Evolutionary conservation across 2,113 vertebrate species (phyloP).

Genomic region (Polypterus senegalus): DNA sequence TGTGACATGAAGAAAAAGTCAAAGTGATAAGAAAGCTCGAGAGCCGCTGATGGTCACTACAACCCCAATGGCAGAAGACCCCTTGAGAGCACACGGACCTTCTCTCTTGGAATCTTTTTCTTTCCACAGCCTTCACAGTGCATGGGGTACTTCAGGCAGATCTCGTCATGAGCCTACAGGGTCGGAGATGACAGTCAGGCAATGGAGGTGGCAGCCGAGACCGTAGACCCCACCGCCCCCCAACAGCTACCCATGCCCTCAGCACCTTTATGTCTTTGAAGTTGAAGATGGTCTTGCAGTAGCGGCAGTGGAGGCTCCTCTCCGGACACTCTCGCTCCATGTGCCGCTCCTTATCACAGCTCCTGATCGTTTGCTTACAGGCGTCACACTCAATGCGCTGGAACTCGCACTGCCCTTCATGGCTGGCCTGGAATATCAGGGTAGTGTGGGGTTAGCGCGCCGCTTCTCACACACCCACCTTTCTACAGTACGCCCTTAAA

Average conservation of each 20-base stretch:
- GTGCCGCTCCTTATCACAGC: slow-evolving; percentile 47
- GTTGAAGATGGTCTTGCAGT: slow-evolving; percentile 50
- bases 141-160: slow-evolving; percentile 71
- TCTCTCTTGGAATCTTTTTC: slow-evolving; percentile 73
- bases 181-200: not conserved
- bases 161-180: slow-evolving; percentile 66
- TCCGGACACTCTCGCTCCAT: slow-evolving; percentile 50
- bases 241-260: too few relatives aligned
- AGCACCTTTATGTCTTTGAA: slow-evolving; percentile 47
- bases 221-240: too few relatives aligned
- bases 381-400: slow-evolving; percentile 40
- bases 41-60: not conserved
- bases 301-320: slow-evolving; percentile 54
- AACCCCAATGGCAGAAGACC: not conserved
- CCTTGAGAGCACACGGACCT: slow-evolving; percentile 38
- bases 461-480: not conserved
- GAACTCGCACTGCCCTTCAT: slow-evolving; percentile 49
- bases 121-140: slow-evolving; percentile 77
- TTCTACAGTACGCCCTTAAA: not conserved
- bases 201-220: too few relatives aligned
- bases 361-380: slow-evolving; percentile 39
- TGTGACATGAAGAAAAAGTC: not conserved
- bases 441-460: slow-evolving; percentile 33
- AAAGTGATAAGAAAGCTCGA: not conserved
- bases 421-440: slow-evolving; percentile 29